phyloP scores from a whole-genome alignment of 2,888 invertebrate genomes.

The Villa cingulata region DNA sequence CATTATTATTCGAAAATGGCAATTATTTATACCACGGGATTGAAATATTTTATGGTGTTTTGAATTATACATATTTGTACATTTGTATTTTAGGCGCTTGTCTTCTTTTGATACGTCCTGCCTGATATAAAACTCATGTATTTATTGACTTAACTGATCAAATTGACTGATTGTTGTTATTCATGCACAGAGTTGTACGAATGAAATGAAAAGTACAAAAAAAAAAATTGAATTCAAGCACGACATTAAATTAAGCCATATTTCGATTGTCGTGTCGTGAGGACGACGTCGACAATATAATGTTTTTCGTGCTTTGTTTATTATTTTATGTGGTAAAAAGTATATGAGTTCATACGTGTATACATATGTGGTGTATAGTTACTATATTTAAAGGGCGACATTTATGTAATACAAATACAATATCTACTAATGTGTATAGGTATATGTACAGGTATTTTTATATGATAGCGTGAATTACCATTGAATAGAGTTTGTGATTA shows the following conservation, averaged over 20 bases:
- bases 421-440: too few species aligned
- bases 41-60: neutral
- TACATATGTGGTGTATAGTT: too few species aligned
- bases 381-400: too few species aligned
- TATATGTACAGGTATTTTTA: too few species aligned
- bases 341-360: too few species aligned
- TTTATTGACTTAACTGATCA: conserved; percentile 33
- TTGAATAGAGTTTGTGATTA: too few species aligned
- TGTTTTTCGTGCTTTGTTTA: too few species aligned
- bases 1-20: too few species aligned
- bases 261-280: neutral
- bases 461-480: too few species aligned
- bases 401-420: too few species aligned
- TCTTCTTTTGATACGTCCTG: neutral
- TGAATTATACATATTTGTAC: neutral
- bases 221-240: conserved; percentile 8
- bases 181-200: conserved; percentile 22
- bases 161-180: conserved; percentile 33
- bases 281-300: too few species aligned
- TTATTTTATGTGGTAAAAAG: too few species aligned
- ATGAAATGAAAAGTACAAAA: conserved; percentile 2
- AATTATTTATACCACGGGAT: neutral
- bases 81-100: neutral
- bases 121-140: neutral
- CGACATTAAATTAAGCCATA: conserved; percentile 21